Conservation (phyloP, 1,140 invertebrate genomes). For the Pseudomyrmex flavicornis region DNA sequence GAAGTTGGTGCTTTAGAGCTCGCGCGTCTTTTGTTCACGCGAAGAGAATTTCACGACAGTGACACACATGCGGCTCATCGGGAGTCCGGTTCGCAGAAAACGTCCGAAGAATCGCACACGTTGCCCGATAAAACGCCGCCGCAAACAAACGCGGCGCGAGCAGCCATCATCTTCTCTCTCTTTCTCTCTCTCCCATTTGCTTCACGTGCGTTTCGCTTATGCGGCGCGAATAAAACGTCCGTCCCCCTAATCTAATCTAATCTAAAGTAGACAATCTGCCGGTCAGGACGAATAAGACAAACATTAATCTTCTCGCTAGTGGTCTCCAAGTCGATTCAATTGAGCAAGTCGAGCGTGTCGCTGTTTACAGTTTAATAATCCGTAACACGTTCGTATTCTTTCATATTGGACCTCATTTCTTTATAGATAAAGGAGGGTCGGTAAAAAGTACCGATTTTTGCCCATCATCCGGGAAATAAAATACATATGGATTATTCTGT, state of each 20-base stretch:
- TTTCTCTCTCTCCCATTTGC: no score
- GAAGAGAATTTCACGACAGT: slow-evolving; percentile 36
- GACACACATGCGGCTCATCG: slow-evolving; percentile 42
- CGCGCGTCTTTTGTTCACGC: slow-evolving; percentile 4
- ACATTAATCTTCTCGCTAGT: slow-evolving; percentile 53
- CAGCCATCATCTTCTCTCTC: slow-evolving; percentile 32
- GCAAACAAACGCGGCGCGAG: slow-evolving; percentile 71
- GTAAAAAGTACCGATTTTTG: no score
- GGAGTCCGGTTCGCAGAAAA: slow-evolving; percentile 66
- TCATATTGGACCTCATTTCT: neutral
- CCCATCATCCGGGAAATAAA: no score
- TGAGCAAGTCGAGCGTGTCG: neutral
- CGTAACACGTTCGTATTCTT: neutral
- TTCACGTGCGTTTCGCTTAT: slow-evolving; percentile 43
- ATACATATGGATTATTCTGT: neutral
- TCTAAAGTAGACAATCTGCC: slow-evolving; percentile 48
- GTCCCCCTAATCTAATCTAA: slow-evolving; percentile 55
- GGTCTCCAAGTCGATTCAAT: slow-evolving; percentile 13
- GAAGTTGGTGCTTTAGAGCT: no score
- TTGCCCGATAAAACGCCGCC: slow-evolving; percentile 71
- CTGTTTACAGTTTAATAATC: slow-evolving; percentile 16
- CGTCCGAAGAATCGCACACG: slow-evolving; percentile 69
- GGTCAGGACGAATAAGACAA: slow-evolving; percentile 53
- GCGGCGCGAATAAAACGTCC: slow-evolving; percentile 57
- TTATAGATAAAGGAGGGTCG: neutral